Evolutionary conservation across 2,113 vertebrate species (phyloP).

Genomic region (Erythrocercus mccallii): DNA sequence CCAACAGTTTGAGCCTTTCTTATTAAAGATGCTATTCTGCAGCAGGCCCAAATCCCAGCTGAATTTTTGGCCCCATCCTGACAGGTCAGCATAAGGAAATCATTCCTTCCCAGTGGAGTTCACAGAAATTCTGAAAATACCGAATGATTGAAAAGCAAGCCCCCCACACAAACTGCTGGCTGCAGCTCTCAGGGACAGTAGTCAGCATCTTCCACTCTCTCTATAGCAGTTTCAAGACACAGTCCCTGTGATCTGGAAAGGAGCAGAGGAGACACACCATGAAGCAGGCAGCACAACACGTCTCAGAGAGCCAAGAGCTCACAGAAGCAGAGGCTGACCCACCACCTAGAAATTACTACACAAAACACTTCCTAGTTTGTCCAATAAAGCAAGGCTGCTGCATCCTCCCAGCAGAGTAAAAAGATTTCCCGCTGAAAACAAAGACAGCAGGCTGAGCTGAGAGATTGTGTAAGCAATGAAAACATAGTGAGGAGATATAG

Average conservation of each 20-base stretch:
- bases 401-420: neutral
- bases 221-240: neutral
- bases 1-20: neutral
- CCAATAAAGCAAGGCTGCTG: neutral
- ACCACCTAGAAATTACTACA: neutral
- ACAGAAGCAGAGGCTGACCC: rapidly evolving
- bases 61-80: neutral
- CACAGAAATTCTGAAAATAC: neutral
- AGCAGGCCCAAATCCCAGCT: neutral
- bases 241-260: neutral
- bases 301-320: neutral
- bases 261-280: neutral
- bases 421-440: neutral
- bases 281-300: neutral
- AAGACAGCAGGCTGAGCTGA: neutral
- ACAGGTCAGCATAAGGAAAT: neutral
- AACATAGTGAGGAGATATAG: neutral
- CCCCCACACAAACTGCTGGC: neutral
- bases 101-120: neutral
- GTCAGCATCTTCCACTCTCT: neutral
- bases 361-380: neutral
- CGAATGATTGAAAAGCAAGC: neutral
- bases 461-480: neutral
- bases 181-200: rapidly evolving
- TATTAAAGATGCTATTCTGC: neutral